Evolutionary conservation across 2,113 vertebrate species (phyloP), one percentile per base, ranked within the genome.

Genomic region (Diglossa brunneiventris): DNA sequence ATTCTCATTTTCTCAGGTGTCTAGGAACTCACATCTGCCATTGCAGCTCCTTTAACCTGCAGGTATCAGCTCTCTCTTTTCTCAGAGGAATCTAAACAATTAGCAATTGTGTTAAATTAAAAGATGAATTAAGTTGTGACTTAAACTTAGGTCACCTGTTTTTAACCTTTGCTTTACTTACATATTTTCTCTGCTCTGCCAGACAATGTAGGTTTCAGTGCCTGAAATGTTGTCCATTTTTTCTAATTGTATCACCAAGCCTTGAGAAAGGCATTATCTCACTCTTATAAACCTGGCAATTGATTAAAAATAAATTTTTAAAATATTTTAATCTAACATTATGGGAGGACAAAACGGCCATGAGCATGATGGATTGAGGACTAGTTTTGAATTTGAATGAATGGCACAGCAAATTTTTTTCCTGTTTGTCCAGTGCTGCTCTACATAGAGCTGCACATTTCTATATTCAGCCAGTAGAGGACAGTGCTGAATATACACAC

Each of bases 401-500:
- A 90, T 47, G 27, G 44, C 47, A 80, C 13, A 73, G 19, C 11
- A 46, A 31, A 30, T 58, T 79, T 66, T 72, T 91, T 73, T 50
- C 35, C 16, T n/a, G 5, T 64, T 75, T 64, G 15, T 13, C 20
- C 22, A 13, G 9, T 41, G 28, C 24, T 64, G 13, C 17, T 78
- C 30, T 30, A 44, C 22, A 24, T 8, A 72, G 68, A 74, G 13
- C 13, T 42, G 33, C 28, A 76, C 41, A 67, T 13, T 92, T 85
- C 67, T 47, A 3, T 28, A 31, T 77, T 67, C 39, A 80, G 13
- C 92, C 95, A 81, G 85, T 64, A 97, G 93, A 96, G 90, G 93
- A 74, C 92, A 94, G 82, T 83, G 50, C 61, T 86, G 90, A 94
- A 90, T 70, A 41, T 4, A 15, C 7, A 39, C 79, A 62, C 16